A percentile compares a stretch with the other conserved stretches of the same genome.
Evolutionary conservation across 1,140 invertebrate genomes (phyloP).

Genomic region (Araneus ventricosus): DNA sequence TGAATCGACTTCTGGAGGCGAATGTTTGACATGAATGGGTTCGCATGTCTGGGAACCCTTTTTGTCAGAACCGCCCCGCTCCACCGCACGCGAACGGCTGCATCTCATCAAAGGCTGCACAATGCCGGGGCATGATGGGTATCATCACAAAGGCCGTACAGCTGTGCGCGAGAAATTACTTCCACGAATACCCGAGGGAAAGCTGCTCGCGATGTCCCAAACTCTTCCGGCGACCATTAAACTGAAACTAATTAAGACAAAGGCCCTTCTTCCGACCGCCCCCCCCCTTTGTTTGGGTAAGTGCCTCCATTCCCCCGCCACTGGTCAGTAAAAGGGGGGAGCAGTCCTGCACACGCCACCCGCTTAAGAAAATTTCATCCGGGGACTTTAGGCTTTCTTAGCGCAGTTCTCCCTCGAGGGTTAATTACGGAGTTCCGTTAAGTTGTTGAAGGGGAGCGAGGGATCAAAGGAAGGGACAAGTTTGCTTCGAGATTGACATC

Average conservation of each 20-base stretch:
- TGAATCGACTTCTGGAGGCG: too few relatives aligned
- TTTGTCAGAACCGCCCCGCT: too few relatives aligned
- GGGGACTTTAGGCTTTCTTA: neutral
- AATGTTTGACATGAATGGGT: too few relatives aligned
- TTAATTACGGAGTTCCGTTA: neutral
- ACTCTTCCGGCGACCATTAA: neutral
- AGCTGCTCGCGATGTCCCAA: too few relatives aligned
- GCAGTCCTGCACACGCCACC: too few relatives aligned
- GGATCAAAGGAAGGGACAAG: neutral
- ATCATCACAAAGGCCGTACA: neutral
- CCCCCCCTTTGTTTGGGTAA: neutral
- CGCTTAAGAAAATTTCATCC: neutral
- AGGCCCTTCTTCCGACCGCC: too few relatives aligned
- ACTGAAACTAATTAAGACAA: constrained; percentile 1
- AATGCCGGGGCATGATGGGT: neutral
- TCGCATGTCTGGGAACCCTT: too few relatives aligned
- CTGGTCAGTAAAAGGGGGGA: neutral
- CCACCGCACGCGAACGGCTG: too few relatives aligned
- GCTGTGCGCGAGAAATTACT: neutral
- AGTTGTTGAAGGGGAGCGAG: too few relatives aligned
- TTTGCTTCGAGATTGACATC: too few relatives aligned
- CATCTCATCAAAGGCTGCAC: too few relatives aligned
- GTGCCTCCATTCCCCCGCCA: too few relatives aligned
- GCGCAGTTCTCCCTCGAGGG: neutral
- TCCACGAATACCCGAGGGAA: neutral